Conservation (phyloP, 2,888 invertebrate genomes). For the Noctua fimbriata region DNA sequence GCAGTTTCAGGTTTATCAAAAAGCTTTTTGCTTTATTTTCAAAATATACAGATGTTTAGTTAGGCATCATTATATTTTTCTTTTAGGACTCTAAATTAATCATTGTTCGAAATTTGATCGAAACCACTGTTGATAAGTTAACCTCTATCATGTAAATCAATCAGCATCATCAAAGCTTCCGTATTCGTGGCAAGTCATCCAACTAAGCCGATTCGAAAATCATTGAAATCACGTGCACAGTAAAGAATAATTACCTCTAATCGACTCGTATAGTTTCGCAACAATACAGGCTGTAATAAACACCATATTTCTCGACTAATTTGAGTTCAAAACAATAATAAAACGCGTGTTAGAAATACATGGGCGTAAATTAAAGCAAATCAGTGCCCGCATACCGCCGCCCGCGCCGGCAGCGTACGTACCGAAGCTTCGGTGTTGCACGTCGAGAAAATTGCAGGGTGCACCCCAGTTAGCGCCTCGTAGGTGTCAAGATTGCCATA, state of each 20-base stretch:
- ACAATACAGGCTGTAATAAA: constrained; percentile 25
- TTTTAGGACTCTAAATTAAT: not conserved
- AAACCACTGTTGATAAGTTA: not conserved
- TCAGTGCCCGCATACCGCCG: constrained; percentile 73
- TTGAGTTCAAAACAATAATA: constrained; percentile 51
- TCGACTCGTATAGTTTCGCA: not conserved
- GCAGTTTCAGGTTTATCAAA: constrained; percentile 15
- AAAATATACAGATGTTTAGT: not conserved
- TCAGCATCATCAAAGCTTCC: not conserved
- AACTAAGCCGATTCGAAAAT: not conserved
- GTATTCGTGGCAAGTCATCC: not conserved
- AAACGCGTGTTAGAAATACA: constrained; percentile 61
- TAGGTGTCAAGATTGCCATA: constrained; percentile 90
- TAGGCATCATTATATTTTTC: not conserved
- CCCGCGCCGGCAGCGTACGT: constrained; percentile 57
- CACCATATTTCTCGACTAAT: constrained; percentile 45
- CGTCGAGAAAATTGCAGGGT: constrained; percentile 87
- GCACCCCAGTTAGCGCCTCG: constrained; percentile 88
- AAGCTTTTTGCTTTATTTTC: not conserved
- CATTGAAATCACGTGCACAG: not conserved
- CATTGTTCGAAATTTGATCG: not conserved
- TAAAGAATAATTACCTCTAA: constrained; percentile 10
- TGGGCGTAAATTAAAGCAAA: constrained; percentile 78
- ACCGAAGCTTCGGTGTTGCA: constrained; percentile 68
- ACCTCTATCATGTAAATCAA: too few relatives aligned